Evolutionary conservation across 2,888 invertebrate species (phyloP), one percentile per base, ranked within the genome.

Genomic region (Trachelus stipa): DNA sequence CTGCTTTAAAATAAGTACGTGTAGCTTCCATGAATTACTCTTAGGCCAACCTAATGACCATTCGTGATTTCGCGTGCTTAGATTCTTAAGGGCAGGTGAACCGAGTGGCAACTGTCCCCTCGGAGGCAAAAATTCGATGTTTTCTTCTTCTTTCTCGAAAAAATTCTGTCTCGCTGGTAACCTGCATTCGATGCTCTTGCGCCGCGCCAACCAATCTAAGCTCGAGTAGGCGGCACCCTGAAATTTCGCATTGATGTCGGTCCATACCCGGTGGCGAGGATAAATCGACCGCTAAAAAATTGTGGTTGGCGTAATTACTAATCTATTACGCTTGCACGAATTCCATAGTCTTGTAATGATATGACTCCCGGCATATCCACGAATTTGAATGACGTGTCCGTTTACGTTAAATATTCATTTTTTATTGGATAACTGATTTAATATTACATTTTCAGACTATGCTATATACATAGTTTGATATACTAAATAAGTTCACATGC

Each of bases 21-120:
- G 56, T 2, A 56, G 56, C 56, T 56, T 56, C 23, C 56, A 56
- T 56, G 56, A 56, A 56, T 56, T 56, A 56, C 23, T 23, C 71
- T 34, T 34, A 34, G 23, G 12, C 71, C 15, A 71, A 76, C 33
- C 79, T 87, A 88, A 88, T 87, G 83, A 86, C 82, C 84, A 83
- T 88, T 88, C 88, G 88, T 88, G 88, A 87, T 88, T 88, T 87
- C 86, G 86, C 84, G 88, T 84, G 88, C 86, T 88, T 88, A 88
- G 88, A 88, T 87, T 84, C 82, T 69, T 73, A 79, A 84, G 79
- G 85, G 87, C 88, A 88, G 88, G 88, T 88, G 88, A 87, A 81
- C 82, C 75, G 79, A 73, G 68, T 69, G 74, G 79, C 87, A 86
- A 88, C 86, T 88, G 88, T 87, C 86, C 83, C 87, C 88, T 88